Evolutionary conservation across 2,113 vertebrate species (phyloP), one percentile per base, ranked within the genome.

Genomic region (Periophthalmodon schlosseri): DNA sequence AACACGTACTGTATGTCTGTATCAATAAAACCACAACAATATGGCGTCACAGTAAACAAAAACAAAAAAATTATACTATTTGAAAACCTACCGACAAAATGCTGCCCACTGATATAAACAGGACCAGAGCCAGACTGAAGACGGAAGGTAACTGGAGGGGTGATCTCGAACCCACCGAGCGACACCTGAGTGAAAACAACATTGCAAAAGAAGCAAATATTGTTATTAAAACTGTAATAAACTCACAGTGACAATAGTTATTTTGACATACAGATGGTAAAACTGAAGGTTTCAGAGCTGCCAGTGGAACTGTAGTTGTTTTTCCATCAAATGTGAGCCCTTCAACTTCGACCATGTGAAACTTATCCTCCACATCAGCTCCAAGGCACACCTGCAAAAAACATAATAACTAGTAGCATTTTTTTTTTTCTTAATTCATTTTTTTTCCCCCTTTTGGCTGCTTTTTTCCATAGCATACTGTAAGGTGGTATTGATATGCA

Each of bases 151-250:
- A 94, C 91, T 0, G 94, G 94, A 34, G 94, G 94, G 0, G 93
- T 94, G 85, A 95, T 92, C 84, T 94, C 94, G 83, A 95, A 94
- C 10, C 94, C 94, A 7, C 94, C 94, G 75, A 95, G 89, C 88
- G 84, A 91, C 87, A 95, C 80, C 94, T 95, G 70, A 18, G 15
- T 9, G 4, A 36, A 36, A 39, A 65, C 3, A 8, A 18, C 0
- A 28, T 34, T 3, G 7, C 18, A 57, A 21, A 20, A 4, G 52
- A 9, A 9, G 8, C 5, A 56, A 10, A 1, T 60, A 2, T 39
- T n/a, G 15, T 65, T 12, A n/a, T n/a, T 11, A 65, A 12, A 18
- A 18, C 33, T 20, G 36, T 18, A 10, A 65, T 18, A 65, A 11
- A 44, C 11, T 60, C 13, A 15, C 5, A 12, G 13, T 5, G 13